A percentile compares a stretch with the other conserved stretches of the same genome.
These are phyloP conservation scores for Trematocara stigmaticum DNA, from an alignment of 2,113 vertebrate species.

Conservation along the genomic window DNA sequence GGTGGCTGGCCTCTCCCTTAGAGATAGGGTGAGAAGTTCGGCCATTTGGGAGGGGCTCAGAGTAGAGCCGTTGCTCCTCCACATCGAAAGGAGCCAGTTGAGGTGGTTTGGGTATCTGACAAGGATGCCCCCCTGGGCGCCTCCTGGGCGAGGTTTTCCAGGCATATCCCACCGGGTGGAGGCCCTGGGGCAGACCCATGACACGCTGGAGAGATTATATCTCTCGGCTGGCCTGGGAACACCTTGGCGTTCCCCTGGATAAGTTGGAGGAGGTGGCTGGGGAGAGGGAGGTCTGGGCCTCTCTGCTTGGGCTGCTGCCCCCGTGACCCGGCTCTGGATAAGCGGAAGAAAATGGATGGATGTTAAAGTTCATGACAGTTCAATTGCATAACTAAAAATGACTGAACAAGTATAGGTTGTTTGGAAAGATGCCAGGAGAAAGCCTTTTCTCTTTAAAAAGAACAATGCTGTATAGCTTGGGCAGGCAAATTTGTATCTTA, in stretches of 20 bases:
- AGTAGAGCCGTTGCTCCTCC: no score
- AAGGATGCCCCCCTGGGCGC: not conserved
- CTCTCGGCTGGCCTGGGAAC: not conserved
- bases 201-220: not conserved
- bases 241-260: no score
- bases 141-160: rapidly evolving
- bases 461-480: not conserved
- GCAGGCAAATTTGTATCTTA: not conserved
- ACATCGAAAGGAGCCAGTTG: no score
- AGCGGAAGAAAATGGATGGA: not conserved
- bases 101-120: not conserved
- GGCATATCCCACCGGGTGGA: not conserved
- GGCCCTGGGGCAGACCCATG: not conserved
- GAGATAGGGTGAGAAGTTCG: no score
- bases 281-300: not conserved
- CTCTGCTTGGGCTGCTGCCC: not conserved
- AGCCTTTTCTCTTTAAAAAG: not conserved
- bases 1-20: no score
- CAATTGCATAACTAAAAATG: not conserved
- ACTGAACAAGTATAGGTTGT: not conserved
- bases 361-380: not conserved
- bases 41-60: no score
- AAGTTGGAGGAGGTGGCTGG: no score
- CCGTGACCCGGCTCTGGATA: not conserved
- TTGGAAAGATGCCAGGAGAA: not conserved